Evolutionary conservation across 2,888 invertebrate genomes (phyloP), one percentile per base, ranked within the genome.

Genomic region (Atrina japonica): DNA sequence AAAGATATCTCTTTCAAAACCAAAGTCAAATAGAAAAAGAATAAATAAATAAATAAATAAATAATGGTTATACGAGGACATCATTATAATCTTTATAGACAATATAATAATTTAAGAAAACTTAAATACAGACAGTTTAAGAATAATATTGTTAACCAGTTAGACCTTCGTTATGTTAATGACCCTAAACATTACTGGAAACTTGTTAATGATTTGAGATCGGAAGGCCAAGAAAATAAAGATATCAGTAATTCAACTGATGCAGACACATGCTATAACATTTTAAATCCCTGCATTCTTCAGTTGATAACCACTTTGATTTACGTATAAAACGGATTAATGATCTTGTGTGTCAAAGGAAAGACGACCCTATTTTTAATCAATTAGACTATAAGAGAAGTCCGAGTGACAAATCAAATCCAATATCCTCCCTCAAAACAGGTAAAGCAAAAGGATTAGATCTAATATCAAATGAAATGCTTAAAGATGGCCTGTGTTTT

Each of bases 51-150:
- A 45, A 30, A 56, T 56, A 41, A 11, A 45, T 5, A 65, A 65
- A 47, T 56, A 55, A 47, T 65, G 35, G 53, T 64, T 64, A 47
- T 55, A 7, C 55, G 45, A 56, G 41, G 41, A n/a, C 65, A 65
- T 41, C 56, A 55, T 41, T 65, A 56, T 23, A 55, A 56, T 45
- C 47, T 55, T 27, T 52, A 30, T 30, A 9, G 55, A 16, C 18
- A 65, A 45, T 56, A 65, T 35, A 65, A 11, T 25, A 65, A 55
- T 23, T 23, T 63, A 35, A 21, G 63, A 50, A 35, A 63, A 40
- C 18, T 9, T 27, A 50, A 63, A 23, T 52, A 3, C 1, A 35
- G 23, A 50, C 21, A 50, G 14, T 50, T 27, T 52, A 25, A 40
- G 40, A 43, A 35, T n/a, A 18, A 49, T 21, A 25, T 63, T 11